Evolutionary conservation across 1,140 invertebrate species (phyloP).

Genomic region (Berghia stephanieae): DNA sequence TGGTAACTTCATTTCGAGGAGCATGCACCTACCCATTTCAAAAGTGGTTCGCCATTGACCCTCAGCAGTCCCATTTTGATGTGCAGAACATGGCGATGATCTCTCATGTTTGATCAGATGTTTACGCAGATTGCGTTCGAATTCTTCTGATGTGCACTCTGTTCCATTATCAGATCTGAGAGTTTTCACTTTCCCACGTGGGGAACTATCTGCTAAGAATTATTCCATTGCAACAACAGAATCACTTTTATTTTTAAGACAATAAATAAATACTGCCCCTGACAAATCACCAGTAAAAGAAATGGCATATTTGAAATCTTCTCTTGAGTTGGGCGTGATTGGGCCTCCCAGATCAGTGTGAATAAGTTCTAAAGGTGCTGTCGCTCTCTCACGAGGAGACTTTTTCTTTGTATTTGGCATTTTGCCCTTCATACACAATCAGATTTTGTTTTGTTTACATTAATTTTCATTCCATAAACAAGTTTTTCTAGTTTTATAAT

Average conservation of each 20-base stretch:
- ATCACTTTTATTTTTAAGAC: constrained; percentile 32
- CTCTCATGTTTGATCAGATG: background rate
- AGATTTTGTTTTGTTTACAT: background rate
- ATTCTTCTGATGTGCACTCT: background rate
- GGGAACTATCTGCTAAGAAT: constrained; percentile 18
- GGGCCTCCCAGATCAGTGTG: constrained; percentile 28
- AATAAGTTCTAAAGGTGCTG: constrained; percentile 15
- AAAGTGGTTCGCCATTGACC: constrained; percentile 24
- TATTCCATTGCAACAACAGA: background rate
- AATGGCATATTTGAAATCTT: constrained; percentile 29
- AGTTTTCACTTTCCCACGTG: background rate
- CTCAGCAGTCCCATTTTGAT: too few relatives aligned
- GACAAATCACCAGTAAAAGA: constrained; percentile 34
- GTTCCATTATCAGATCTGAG: background rate
- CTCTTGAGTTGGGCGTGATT: constrained; percentile 17
- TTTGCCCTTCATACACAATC: background rate
- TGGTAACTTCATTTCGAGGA: constrained; percentile 40
- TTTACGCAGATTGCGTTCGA: background rate
- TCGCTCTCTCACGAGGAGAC: background rate
- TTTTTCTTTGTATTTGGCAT: background rate
- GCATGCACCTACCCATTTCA: constrained; percentile 28
- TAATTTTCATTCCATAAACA: background rate
- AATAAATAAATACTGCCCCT: constrained; percentile 18
- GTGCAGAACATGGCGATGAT: background rate
- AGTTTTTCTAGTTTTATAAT: background rate